phyloP scores from a whole-genome alignment of 2,888 invertebrate genomes.

The Coleophora deauratella region DNA sequence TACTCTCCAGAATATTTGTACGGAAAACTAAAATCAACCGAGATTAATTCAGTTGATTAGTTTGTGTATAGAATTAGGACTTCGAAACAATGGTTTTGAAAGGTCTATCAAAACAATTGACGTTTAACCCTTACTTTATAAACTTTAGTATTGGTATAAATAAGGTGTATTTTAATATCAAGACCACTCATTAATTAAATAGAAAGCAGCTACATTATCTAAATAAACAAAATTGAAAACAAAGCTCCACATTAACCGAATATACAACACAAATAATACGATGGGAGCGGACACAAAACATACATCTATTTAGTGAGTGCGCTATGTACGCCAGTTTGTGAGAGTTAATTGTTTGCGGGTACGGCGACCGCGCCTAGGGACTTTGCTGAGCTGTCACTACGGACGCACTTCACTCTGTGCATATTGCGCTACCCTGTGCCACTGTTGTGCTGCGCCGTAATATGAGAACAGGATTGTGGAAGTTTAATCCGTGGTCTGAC shows the following conservation, averaged over 20 bases:
- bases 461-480: not conserved
- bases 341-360: constrained; percentile 41
- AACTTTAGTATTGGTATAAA: too few relatives aligned
- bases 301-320: not conserved
- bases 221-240: too few relatives aligned
- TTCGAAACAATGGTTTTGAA: too few relatives aligned
- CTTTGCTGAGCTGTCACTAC: constrained; percentile 16
- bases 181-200: too few relatives aligned
- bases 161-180: too few relatives aligned
- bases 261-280: not conserved
- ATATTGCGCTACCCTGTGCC: constrained; percentile 6
- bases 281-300: not conserved
- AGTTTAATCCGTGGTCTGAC: not conserved
- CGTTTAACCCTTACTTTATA: too few relatives aligned
- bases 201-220: too few relatives aligned
- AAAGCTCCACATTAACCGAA: not conserved
- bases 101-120: too few relatives aligned
- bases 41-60: too few relatives aligned
- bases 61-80: too few relatives aligned
- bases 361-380: constrained; percentile 25
- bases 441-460: not conserved
- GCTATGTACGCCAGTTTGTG: constrained; percentile 17
- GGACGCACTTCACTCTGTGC: too few relatives aligned
- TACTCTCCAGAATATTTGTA: not conserved
- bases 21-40: too few relatives aligned